phyloP scores from a whole-genome alignment of 2,797 vertebrate genomes.

The Sardinella longiceps region DNA sequence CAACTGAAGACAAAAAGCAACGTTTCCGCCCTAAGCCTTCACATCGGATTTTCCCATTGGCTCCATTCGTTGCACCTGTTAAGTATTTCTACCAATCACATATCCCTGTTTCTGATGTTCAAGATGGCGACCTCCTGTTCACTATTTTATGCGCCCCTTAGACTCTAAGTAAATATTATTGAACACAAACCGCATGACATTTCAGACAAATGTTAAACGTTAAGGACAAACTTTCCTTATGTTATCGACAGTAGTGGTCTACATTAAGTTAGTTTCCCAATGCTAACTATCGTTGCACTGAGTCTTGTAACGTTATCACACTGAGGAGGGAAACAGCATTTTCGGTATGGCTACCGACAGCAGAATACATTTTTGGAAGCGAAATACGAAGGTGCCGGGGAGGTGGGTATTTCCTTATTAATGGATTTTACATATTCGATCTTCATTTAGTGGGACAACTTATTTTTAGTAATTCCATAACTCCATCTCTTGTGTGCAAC shows the following conservation, averaged over 20 bases:
- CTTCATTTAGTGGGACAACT: not conserved
- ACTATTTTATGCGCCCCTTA: constrained; percentile 19
- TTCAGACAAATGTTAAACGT: not conserved
- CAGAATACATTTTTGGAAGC: constrained; percentile 93
- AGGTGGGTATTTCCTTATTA: constrained; percentile 75
- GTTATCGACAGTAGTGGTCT: not conserved
- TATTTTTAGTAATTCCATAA: not conserved
- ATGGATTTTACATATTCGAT: not conserved
- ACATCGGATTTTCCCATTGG: constrained; percentile 39
- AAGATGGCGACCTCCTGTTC: constrained; percentile 59
- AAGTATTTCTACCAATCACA: constrained; percentile 44
- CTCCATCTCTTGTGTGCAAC: not conserved
- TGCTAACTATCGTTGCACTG: not conserved
- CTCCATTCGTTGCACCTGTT: constrained; percentile 48
- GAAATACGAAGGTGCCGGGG: constrained; percentile 89
- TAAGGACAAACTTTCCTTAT: constrained; percentile 14
- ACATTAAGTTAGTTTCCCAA: not conserved
- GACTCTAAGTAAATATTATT: constrained; percentile 13
- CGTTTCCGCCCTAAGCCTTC: constrained; percentile 3
- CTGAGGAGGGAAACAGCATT: constrained; percentile 42
- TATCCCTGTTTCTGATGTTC: constrained; percentile 24
- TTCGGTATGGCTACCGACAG: constrained; percentile 88
- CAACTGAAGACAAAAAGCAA: not conserved
- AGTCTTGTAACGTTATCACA: constrained; percentile 30
- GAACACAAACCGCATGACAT: not conserved